phyloP scores from a whole-genome alignment of 2,797 vertebrate species.

The Lophius americanus region DNA sequence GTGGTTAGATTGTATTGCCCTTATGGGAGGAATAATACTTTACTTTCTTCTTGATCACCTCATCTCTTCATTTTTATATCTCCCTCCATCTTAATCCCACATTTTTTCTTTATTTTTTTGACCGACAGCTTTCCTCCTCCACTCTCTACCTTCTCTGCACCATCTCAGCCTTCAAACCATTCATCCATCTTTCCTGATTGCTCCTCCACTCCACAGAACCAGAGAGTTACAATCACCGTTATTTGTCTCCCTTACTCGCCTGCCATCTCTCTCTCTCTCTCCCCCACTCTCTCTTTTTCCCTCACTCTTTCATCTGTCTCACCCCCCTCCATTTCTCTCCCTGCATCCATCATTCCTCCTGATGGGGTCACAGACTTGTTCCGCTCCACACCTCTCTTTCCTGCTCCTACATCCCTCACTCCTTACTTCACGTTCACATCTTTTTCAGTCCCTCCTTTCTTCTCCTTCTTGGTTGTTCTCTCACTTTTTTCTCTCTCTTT shows the following conservation, averaged over 20 bases:
- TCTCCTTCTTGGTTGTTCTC: too few species aligned
- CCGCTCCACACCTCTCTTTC: slow-evolving; percentile 13
- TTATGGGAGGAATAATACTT: slow-evolving; percentile 28
- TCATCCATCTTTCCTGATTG: slow-evolving; percentile 56
- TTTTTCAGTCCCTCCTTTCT: neutral
- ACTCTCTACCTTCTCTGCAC: neutral
- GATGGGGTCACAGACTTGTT: slow-evolving; percentile 46
- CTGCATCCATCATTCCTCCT: slow-evolving; percentile 52
- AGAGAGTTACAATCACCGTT: slow-evolving; percentile 48
- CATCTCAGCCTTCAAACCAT: slow-evolving; percentile 49
- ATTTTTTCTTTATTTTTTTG: slow-evolving; percentile 24
- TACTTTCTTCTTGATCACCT: slow-evolving; percentile 18
- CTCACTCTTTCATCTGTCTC: slow-evolving; percentile 31
- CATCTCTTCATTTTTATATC: slow-evolving; percentile 3
- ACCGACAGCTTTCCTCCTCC: slow-evolving; percentile 4
- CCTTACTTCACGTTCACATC: slow-evolving; percentile 5
- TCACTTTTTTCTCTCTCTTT: neutral
- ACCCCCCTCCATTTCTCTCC: neutral
- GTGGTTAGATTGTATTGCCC: slow-evolving; percentile 8
- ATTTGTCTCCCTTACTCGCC: slow-evolving; percentile 60
- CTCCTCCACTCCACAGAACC: slow-evolving; percentile 36
- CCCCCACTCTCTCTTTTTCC: neutral
- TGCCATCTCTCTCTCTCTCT: slow-evolving; percentile 25
- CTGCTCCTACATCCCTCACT: slow-evolving; percentile 4
- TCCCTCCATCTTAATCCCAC: slow-evolving; percentile 11